Conservation (phyloP, 2,797 vertebrate genomes). For the Macropus fuliginosus region DNA sequence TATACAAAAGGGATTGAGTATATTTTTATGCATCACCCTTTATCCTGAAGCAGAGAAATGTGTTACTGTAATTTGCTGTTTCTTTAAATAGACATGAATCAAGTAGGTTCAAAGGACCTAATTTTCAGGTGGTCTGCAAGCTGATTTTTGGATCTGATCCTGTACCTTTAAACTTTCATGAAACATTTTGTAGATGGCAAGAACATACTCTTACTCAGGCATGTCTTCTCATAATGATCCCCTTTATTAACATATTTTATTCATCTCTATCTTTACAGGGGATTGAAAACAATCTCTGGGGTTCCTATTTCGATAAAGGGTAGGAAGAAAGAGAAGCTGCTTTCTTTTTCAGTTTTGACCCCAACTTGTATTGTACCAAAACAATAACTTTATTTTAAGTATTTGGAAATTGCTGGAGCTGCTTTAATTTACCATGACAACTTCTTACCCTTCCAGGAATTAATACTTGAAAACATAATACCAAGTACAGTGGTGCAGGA, state of each 20-base stretch:
- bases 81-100: constrained; percentile 68
- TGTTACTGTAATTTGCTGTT: constrained; percentile 73
- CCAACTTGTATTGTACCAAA: not conserved
- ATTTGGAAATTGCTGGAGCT: not conserved
- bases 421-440: not conserved
- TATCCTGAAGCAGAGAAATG: constrained; percentile 71
- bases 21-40: constrained; percentile 62
- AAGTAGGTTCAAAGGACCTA: constrained; percentile 51
- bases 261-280: not conserved
- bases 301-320: not conserved
- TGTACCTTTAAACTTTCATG: constrained; percentile 11
- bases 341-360: not conserved
- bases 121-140: constrained; percentile 56
- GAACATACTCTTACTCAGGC: not conserved
- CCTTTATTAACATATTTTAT: not conserved
- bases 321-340: not conserved
- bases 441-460: not conserved
- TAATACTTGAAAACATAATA: not conserved
- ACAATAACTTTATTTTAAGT: not conserved
- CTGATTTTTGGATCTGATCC: constrained; percentile 35
- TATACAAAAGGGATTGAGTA: constrained; percentile 66
- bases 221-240: not conserved
- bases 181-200: not conserved
- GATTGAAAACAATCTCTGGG: not conserved
- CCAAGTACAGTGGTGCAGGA: not conserved